Conservation (phyloP, 2,797 vertebrate genomes). For the Cichlasoma orientale region DNA sequence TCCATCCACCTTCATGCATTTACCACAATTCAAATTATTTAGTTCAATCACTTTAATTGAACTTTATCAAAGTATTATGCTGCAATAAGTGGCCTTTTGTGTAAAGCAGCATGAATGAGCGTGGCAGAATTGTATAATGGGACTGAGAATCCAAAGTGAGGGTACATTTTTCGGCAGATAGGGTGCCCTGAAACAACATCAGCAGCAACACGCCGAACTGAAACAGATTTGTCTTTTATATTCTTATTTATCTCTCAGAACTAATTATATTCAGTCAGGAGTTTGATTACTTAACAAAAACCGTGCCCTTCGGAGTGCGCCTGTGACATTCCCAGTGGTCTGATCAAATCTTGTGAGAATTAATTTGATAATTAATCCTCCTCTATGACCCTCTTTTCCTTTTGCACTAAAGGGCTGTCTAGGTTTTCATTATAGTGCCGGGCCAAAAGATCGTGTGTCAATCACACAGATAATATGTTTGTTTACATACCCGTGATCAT, state of each 20-base stretch:
- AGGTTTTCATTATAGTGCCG: constrained; percentile 63
- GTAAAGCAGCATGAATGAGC: not conserved
- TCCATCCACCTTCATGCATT: constrained; percentile 77
- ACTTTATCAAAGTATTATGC: constrained; percentile 9
- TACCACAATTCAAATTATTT: constrained; percentile 58
- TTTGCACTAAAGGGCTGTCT: constrained; percentile 58
- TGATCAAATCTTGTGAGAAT: constrained; percentile 37
- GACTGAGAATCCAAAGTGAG: constrained; percentile 13
- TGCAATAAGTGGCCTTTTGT: constrained; percentile 8
- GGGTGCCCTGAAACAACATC: constrained; percentile 17
- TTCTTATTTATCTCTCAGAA: constrained; percentile 18
- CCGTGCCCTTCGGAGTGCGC: not conserved
- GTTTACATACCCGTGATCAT: constrained; percentile 77
- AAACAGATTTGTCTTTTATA: constrained; percentile 1
- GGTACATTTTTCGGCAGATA: constrained; percentile 9
- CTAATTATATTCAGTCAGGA: not conserved
- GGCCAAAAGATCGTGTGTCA: constrained; percentile 64
- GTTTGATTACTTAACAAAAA: constrained; percentile 20
- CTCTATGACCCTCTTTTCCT: constrained; percentile 43
- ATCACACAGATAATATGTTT: constrained; percentile 74
- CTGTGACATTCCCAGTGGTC: not conserved
- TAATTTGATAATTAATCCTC: constrained; percentile 51
- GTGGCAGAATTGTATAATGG: constrained; percentile 8
- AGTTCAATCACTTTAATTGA: constrained; percentile 58
- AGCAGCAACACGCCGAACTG: not conserved